These are phyloP conservation scores for Colletes collaris DNA, from an alignment of 2,888 invertebrate species.

Conservation along the genomic window DNA sequence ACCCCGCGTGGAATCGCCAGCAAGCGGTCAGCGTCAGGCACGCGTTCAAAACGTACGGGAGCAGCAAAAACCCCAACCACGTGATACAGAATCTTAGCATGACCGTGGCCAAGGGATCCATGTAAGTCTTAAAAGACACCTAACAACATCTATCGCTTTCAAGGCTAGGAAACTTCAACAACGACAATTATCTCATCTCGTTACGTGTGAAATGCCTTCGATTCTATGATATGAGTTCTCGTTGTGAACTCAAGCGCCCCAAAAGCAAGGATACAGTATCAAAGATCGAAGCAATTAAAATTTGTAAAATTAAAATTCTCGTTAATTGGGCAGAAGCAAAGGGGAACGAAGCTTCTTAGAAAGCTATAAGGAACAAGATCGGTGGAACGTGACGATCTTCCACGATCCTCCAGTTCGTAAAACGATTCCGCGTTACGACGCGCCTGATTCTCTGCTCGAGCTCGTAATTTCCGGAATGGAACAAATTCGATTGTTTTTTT, in stretches of 20 bases:
- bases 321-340: background rate
- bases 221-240: too few species aligned
- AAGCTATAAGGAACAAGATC: slow-evolving; percentile 25
- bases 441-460: too few species aligned
- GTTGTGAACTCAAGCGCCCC: too few species aligned
- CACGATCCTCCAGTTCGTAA: background rate
- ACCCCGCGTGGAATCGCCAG: slow-evolving; percentile 86
- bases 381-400: slow-evolving; percentile 40
- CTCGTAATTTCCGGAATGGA: too few species aligned
- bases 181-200: too few species aligned
- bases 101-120: slow-evolving; percentile 97
- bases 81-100: slow-evolving; percentile 95
- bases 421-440: too few species aligned
- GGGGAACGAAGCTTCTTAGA: slow-evolving; percentile 32
- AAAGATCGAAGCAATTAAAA: too few species aligned
- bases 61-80: slow-evolving; percentile 93
- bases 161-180: too few species aligned
- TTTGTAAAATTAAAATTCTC: too few species aligned
- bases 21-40: slow-evolving; percentile 94
- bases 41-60: slow-evolving; percentile 95
- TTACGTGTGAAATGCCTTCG: too few species aligned
- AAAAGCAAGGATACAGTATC: too few species aligned
- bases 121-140: slow-evolving; percentile 87
- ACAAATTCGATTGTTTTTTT: too few species aligned
- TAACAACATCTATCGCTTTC: background rate